Base-by-base conservation (phyloP, 1,140 invertebrate species). In the Belonocnema kinseyi region DNA sequence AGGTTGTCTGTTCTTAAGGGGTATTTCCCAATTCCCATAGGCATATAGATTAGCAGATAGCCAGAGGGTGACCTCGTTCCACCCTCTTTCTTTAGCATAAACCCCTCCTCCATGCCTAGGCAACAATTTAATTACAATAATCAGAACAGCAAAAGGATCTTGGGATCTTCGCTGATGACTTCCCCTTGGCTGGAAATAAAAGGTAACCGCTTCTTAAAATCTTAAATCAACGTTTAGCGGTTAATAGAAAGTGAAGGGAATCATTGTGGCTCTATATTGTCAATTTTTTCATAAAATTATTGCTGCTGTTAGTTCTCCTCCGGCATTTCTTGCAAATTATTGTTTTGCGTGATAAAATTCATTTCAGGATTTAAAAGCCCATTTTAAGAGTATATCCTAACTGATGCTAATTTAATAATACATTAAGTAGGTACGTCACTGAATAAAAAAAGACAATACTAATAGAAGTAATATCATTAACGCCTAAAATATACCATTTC, bases 81-180 rank as follows among this genome's bases (percentile, higher is more conserved):
- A 79, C 80, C 80, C 82, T 80, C 82, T 78, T 78, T 80, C 82
- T 80, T 82, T 78, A 79, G 78, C 77, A 72, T 75, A 80, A 79
- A 80, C 71, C 83, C 80, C 52, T 66, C 17, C 61, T 21, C 14
- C 61, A 26, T 40, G 61, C 40, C 61, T 66, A 66, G 54, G 80
- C 81, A 83, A 84, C 86, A 84, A 86, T 88, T 89, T 90, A 89
- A 90, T 90, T 89, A 89, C 87, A 90, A 90, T 90, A 89, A 90
- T 90, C 87, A 87, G 83, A 80, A 80, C 85, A 83, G 82, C 81
- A 81, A 46, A 46, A 81, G 83, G 85, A 88, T 88, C 88, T 79
- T 80, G 82, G 85, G 86, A 88, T 85, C 83, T 77, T 77, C 82
- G 76, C 80, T 83, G 82, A 83, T 86, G 85, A 88, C 85, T 87